Evolutionary conservation across 2,113 vertebrate species (phyloP).

Genomic region (Pseudonaja textilis): DNA sequence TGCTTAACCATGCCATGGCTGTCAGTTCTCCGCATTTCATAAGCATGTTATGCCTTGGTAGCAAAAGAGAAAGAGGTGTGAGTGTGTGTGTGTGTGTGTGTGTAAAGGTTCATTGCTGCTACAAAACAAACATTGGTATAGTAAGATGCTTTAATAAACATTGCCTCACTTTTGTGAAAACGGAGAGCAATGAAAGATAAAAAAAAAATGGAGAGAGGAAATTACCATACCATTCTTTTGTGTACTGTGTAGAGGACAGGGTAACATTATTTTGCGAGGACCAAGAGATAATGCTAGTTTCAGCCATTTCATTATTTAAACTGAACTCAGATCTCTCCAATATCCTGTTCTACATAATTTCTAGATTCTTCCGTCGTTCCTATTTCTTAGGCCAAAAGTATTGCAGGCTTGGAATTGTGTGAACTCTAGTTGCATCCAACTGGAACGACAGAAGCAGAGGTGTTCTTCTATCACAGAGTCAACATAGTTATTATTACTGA

Average conservation of each 20-base stretch:
- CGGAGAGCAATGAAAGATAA: background rate
- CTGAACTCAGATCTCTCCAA: background rate
- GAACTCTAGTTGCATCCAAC: background rate
- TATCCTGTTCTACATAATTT: background rate
- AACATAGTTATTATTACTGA: background rate
- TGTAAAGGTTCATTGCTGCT: background rate
- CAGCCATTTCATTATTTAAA: background rate
- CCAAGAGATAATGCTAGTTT: background rate
- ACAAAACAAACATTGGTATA: background rate
- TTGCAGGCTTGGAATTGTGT: background rate
- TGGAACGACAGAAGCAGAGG: background rate
- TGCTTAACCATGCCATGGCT: background rate
- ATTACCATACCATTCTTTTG: background rate
- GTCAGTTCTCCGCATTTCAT: slow-evolving; percentile 23
- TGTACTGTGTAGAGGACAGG: background rate
- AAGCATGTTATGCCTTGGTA: slow-evolving; percentile 7
- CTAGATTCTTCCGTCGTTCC: background rate
- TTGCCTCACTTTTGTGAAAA: background rate
- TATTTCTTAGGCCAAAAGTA: background rate
- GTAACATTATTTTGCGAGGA: background rate
- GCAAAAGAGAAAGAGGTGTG: background rate
- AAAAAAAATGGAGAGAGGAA: background rate
- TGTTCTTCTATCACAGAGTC: background rate
- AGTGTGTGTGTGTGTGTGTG: background rate
- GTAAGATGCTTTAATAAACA: background rate